These are phyloP conservation scores for Digitonthophagus gazella DNA, from an alignment of 2,888 invertebrate species.

Conservation along the genomic window DNA sequence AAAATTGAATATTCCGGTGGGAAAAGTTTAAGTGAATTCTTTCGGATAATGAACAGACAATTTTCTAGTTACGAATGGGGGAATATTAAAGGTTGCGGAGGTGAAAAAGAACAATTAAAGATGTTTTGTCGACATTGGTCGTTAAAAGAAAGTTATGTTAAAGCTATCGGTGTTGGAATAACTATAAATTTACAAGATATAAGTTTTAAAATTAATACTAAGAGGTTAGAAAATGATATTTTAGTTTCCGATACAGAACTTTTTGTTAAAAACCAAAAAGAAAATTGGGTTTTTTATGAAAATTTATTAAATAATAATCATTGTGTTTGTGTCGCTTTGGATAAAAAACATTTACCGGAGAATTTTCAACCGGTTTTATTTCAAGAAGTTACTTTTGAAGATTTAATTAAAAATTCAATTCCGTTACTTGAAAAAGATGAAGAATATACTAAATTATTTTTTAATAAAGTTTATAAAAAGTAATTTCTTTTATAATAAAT, in stretches of 20 bases:
- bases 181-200: conserved; percentile 73
- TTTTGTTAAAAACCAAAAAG: conserved; percentile 58
- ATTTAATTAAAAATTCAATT: conserved; percentile 59
- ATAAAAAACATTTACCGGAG: conserved; percentile 35
- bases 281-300: conserved; percentile 81
- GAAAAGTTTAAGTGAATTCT: conserved; percentile 74
- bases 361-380: conserved; percentile 48
- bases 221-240: conserved; percentile 51
- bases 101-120: conserved; percentile 65
- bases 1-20: conserved; percentile 73
- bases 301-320: conserved; percentile 72
- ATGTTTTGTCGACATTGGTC: conserved; percentile 91
- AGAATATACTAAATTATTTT: conserved; percentile 58
- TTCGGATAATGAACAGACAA: conserved; percentile 82
- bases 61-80: conserved; percentile 82
- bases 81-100: conserved; percentile 59
- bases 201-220: conserved; percentile 68
- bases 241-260: conserved; percentile 66
- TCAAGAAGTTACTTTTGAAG: conserved; percentile 58
- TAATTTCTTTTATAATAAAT: conserved; percentile 32
- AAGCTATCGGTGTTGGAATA: conserved; percentile 86
- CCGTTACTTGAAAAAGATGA: conserved; percentile 55
- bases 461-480: conserved; percentile 52
- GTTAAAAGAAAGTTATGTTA: conserved; percentile 91
- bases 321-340: conserved; percentile 73